Evolutionary conservation across 2,113 vertebrate species (phyloP).

Genomic region (Sinosuthora webbiana): DNA sequence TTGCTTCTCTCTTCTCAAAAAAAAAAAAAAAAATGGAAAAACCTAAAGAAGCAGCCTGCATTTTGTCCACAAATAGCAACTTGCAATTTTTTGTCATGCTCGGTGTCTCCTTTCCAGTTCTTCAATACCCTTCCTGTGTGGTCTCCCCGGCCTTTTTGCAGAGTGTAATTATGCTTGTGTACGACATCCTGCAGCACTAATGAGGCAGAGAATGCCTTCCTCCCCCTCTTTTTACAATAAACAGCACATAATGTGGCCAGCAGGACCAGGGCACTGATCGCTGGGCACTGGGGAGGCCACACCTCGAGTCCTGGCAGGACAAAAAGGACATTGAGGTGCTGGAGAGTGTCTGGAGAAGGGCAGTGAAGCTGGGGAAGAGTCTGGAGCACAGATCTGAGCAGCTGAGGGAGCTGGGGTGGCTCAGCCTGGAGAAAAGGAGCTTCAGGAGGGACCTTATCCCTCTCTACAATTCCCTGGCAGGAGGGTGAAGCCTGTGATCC

Average conservation of each 20-base stretch:
- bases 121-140: conserved; percentile 59
- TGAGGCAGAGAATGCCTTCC: conserved; percentile 6
- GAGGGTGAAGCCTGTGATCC: not conserved
- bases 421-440: not conserved
- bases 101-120: not conserved
- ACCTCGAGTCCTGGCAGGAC: rapidly evolving
- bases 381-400: not conserved
- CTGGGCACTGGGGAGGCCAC: not conserved
- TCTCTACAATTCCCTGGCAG: not conserved
- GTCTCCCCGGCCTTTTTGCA: conserved; percentile 24
- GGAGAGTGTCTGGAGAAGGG: not conserved
- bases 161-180: conserved; percentile 14
- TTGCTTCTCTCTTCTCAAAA: not conserved
- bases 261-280: not conserved
- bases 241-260: not conserved
- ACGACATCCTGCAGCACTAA: conserved; percentile 49
- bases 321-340: not conserved
- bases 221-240: not conserved
- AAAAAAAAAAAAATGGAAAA: not conserved
- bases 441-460: not conserved
- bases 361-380: not conserved
- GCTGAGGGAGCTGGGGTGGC: not conserved
- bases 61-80: conserved; percentile 9
- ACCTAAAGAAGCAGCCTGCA: not conserved
- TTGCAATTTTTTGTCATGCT: not conserved